These are phyloP conservation scores for Synanthedon myopaeformis DNA, from an alignment of 2,888 invertebrate species.

Conservation along the genomic window DNA sequence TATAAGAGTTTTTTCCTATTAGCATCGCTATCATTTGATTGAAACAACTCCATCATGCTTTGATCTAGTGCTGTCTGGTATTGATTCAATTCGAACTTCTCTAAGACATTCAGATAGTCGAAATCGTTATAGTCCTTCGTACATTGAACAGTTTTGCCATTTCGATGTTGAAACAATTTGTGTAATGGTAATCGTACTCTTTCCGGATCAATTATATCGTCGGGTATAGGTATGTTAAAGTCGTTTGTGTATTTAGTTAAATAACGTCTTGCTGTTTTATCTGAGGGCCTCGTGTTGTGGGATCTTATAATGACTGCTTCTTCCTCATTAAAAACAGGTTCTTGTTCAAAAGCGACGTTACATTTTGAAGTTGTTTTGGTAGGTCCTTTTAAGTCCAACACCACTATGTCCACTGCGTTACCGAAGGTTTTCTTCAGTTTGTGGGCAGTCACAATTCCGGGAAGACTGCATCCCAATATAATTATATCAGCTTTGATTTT, in stretches of 20 bases:
- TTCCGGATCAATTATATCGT: slow-evolving; percentile 30
- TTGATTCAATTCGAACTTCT: slow-evolving; percentile 52
- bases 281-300: slow-evolving; percentile 3
- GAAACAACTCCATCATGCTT: slow-evolving; percentile 40
- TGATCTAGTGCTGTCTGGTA: slow-evolving; percentile 43
- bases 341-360: slow-evolving; percentile 38
- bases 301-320: slow-evolving; percentile 3
- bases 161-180: slow-evolving; percentile 45
- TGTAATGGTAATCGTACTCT: slow-evolving; percentile 17
- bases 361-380: slow-evolving; percentile 19
- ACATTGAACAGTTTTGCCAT: slow-evolving; percentile 36
- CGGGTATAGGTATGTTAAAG: slow-evolving; percentile 40
- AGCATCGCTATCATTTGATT: slow-evolving; percentile 14
- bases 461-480: slow-evolving; percentile 52
- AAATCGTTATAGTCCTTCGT: slow-evolving; percentile 40
- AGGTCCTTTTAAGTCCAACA: slow-evolving; percentile 33
- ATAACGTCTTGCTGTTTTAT: slow-evolving; percentile 34
- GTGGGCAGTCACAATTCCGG: slow-evolving; percentile 56
- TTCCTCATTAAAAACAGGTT: slow-evolving; percentile 9
- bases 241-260: slow-evolving; percentile 37
- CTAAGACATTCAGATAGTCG: slow-evolving; percentile 36
- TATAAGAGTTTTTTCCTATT: slow-evolving; percentile 30
- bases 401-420: slow-evolving; percentile 47
- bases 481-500: slow-evolving; percentile 50
- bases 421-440: slow-evolving; percentile 54